A percentile compares a stretch with the other conserved stretches of the same genome.
These are phyloP conservation scores for Cervus canadensis DNA, from an alignment of 2,113 vertebrate genomes.

Conservation along the genomic window DNA sequence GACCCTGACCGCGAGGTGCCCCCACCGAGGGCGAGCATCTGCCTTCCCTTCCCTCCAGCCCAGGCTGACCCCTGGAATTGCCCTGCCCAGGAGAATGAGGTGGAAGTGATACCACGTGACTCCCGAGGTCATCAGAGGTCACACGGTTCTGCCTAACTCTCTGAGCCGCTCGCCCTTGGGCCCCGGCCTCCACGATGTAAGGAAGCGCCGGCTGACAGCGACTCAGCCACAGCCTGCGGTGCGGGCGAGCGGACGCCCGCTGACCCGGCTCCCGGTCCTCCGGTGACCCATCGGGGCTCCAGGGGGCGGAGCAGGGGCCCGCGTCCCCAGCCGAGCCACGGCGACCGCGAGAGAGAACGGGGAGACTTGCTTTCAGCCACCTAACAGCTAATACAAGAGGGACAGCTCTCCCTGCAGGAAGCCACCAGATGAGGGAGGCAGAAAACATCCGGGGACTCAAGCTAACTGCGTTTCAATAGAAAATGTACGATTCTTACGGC, in stretches of 20 bases:
- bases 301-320: too few species aligned
- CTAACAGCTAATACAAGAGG: neutral
- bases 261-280: fast-evolving
- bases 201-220: neutral
- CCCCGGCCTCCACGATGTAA: fast-evolving
- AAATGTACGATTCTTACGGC: neutral
- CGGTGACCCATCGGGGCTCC: fast-evolving
- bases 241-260: fast-evolving
- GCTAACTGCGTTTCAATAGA: neutral
- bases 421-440: neutral
- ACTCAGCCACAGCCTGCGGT: neutral
- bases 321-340: too few species aligned
- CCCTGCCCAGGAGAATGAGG: neutral
- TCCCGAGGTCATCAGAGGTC: neutral
- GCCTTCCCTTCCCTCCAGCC: neutral
- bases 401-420: neutral
- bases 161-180: neutral
- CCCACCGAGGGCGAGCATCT: neutral
- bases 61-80: neutral
- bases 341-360: fast-evolving
- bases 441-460: neutral
- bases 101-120: fast-evolving
- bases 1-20: fast-evolving
- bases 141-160: fast-evolving
- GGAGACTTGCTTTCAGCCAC: neutral